Evolutionary conservation across 2,797 vertebrate species (phyloP), one percentile per base, ranked within the genome.

Genomic region (Paratrypauchen microcephalus): DNA sequence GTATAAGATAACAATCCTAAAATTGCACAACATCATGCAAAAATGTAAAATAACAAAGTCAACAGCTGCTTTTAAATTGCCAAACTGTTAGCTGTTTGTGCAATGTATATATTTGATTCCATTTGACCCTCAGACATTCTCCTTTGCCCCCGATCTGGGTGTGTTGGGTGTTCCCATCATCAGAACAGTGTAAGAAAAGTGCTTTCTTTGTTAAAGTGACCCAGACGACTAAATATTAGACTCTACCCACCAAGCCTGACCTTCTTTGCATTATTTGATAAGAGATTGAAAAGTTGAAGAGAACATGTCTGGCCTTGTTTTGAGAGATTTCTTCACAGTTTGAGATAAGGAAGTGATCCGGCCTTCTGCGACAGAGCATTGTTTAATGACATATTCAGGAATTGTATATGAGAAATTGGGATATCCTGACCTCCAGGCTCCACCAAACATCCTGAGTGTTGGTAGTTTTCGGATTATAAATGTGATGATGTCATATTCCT

Each of bases 171-270:
- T 76, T 76, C 74, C 72, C 58, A 75, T 77, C 65, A 61, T 56
- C 58, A 65, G 78, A 66, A 80, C 82, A 56, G 71, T 66, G 12
- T 41, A 41, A 76, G 83, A 86, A 85, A 86, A 89, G 76, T 66
- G 71, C 32, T 41, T 61, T 67, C 78, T 82, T 86, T 87, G 78
- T 87, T 26, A 81, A 28, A 55, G 7, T 69, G 73, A 79, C 80
- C 85, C 56, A 75, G 79, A 74, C 69, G 68, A 62, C 50, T 56
- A 55, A 4, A 72, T 68, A 55, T 84, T 70, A 66, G 74, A 69
- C 58, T 32, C 39, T 56, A 2, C 12, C 39, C 39, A 41, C 39
- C 39, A 41, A 72, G 81, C 78, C 77, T 83, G 75, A 77, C 72
- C 72, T 64, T 67, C 28, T 74, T 81, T 79, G 84, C 85, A 70